Conservation (phyloP, 2,113 vertebrate genomes). For the Misgurnus mizolepis region DNA sequence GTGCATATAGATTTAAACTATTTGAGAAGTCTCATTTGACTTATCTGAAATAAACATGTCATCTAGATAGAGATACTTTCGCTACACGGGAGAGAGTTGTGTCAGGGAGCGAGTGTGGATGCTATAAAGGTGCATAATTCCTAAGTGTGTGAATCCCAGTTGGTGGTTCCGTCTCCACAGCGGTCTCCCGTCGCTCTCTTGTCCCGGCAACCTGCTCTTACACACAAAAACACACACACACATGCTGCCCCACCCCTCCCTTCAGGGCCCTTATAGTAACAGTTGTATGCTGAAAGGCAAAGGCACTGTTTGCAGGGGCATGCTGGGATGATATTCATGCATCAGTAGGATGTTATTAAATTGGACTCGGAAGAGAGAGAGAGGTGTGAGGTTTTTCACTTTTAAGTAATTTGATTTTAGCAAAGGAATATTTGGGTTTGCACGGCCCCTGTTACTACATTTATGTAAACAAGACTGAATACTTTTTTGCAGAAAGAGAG, state of each 20-base stretch:
- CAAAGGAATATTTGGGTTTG: neutral
- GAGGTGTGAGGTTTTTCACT: neutral
- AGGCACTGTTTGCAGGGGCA: constrained; percentile 48
- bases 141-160: constrained; percentile 31
- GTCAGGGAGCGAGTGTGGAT: neutral
- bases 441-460: too few species aligned
- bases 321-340: constrained; percentile 60
- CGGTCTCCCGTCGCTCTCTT: constrained; percentile 46
- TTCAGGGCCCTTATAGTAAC: constrained; percentile 40
- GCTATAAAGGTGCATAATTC: constrained; percentile 25
- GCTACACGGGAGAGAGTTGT: neutral
- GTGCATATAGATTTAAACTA: neutral
- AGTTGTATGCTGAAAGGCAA: constrained; percentile 64
- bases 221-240: constrained; percentile 13
- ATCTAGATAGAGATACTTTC: neutral
- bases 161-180: constrained; percentile 44
- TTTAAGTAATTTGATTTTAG: neutral
- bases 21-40: neutral
- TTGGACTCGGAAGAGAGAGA: constrained; percentile 43
- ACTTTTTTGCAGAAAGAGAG: too few species aligned
- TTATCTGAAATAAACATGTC: neutral
- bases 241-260: neutral
- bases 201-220: constrained; percentile 15
- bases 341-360: constrained; percentile 59
- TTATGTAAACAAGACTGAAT: too few species aligned